A percentile compares a stretch with the other conserved stretches of the same genome.
Conservation (phyloP, 2,113 vertebrate genomes). For the Steatornis caripensis region DNA sequence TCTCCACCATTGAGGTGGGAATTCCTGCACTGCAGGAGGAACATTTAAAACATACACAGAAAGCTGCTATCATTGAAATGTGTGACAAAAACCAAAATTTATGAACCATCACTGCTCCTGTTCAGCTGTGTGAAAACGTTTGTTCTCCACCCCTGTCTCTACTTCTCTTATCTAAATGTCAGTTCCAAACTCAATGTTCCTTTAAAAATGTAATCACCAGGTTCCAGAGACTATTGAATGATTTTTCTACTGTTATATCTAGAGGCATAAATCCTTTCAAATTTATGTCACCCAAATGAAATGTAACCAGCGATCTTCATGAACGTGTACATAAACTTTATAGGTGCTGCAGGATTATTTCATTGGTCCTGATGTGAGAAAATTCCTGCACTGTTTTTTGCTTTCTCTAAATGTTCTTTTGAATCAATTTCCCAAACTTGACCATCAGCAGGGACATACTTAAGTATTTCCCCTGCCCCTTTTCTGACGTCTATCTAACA, state of each 20-base stretch:
- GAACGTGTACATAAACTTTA: not conserved
- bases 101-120: not conserved
- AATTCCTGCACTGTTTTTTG: not conserved
- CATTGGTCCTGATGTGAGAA: not conserved
- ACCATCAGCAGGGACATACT: not conserved
- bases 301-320: not conserved
- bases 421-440: not conserved
- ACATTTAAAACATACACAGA: not conserved
- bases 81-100: slow-evolving; percentile 47
- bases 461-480: not conserved
- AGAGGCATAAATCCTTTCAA: slow-evolving; percentile 48
- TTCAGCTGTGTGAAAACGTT: slow-evolving; percentile 28
- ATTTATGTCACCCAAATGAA: slow-evolving; percentile 40
- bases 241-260: slow-evolving; percentile 31
- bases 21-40: not conserved
- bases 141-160: not conserved
- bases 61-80: slow-evolving; percentile 1
- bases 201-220: slow-evolving; percentile 62
- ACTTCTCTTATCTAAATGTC: slow-evolving; percentile 47
- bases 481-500: not conserved
- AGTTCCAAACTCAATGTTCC: slow-evolving; percentile 49
- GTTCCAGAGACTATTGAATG: slow-evolving; percentile 41
- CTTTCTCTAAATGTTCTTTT: not conserved
- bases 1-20: not conserved
- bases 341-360: not conserved